Evolutionary conservation across 2,797 vertebrate species (phyloP).

Genomic region (Remorina albescens): DNA sequence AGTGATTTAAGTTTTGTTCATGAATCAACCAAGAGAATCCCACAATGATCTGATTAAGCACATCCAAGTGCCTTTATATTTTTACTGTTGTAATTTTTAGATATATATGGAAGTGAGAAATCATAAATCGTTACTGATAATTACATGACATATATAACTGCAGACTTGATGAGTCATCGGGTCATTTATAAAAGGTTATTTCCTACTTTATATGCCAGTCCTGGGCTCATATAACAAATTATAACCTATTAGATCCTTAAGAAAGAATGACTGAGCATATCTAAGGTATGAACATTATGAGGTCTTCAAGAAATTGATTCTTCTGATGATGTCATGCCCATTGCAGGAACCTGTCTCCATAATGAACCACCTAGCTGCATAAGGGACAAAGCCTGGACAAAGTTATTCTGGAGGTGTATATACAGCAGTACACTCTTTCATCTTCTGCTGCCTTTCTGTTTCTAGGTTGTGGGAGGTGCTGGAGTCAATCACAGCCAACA

Average conservation of each 20-base stretch:
- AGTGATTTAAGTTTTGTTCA: background rate
- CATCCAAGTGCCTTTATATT: background rate
- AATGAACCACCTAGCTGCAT: background rate
- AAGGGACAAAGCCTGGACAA: no score
- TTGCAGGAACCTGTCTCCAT: background rate
- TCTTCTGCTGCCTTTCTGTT: no score
- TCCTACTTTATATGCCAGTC: background rate
- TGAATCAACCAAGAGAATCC: background rate
- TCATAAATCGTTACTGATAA: background rate
- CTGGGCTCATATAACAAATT: no score
- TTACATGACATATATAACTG: background rate
- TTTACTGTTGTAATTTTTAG: background rate
- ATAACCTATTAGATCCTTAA: no score
- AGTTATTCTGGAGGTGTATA: background rate
- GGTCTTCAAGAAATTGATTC: background rate
- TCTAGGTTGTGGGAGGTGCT: no score
- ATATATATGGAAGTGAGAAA: background rate
- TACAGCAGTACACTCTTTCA: background rate
- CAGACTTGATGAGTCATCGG: background rate
- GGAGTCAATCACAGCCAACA: no score
- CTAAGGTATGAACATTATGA: background rate
- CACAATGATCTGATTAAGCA: background rate
- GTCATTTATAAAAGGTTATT: background rate
- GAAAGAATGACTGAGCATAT: no score
- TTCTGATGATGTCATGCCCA: background rate